Base-by-base conservation (phyloP, 2,888 invertebrate genomes). In the Yponomeuta plumbellus region DNA sequence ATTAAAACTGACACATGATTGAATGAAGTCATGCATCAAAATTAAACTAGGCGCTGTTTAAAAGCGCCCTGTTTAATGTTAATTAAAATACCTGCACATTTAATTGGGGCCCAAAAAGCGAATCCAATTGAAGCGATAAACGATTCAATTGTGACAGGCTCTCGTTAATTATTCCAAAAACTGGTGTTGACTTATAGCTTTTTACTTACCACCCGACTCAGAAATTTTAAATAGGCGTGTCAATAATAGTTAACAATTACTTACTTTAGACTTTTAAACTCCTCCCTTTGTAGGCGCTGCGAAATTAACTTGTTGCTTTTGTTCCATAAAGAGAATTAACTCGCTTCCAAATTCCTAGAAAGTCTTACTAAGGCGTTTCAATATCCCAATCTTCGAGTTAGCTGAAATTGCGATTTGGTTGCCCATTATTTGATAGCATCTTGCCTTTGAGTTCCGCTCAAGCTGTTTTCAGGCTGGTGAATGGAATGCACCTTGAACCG, bases 281-380 rank as follows among this genome's bases (percentile, higher is more conserved):
- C 34, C 8, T 34, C 34, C 34, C 17, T 52, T 17, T 17, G 17
- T 52, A 52, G 17, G 44, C 44, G 44, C 8, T 61, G 34, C 13
- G 0, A 34, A 61, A 61, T 61, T 61, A 61, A 61, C 61, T 61
- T 61, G 61, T 59, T 39, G 39, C 58, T 58, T 13, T 13, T 13
- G 17, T 17, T 52, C 44, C 44, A 17, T 52, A 17, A 17, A 52
- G 13, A 52, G 17, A 52, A 17, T 52, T 52, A 52, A 52, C 44
- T 17, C 44, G 17, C 44, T 52, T 17, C 44, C 44, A 8, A 52
- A 52, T 52, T 17, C 1, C 44, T 52, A 52, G 44, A 52, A 52
- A 52, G 13, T 17, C 44, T 52, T 13, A 52, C 11, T 44, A 2
- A 44, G 44, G 44, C 44, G 17, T 52, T 52, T 52, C 44, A 13